Base-by-base conservation (phyloP, 2,113 vertebrate species). In the Salvelinus fontinalis region DNA sequence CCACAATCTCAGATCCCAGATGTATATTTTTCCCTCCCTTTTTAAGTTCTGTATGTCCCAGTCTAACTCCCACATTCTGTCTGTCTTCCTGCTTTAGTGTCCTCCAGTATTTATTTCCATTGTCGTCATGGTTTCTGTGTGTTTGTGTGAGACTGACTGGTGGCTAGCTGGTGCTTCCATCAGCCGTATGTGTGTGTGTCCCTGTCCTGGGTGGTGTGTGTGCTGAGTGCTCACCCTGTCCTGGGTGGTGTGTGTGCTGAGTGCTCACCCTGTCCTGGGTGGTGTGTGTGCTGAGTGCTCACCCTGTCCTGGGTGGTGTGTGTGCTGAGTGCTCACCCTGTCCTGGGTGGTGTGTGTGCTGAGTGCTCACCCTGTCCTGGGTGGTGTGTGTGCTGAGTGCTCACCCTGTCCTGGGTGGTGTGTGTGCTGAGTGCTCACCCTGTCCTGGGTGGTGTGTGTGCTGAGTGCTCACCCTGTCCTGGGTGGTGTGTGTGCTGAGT, bases 181-280 rank as follows among this genome's bases (percentile, higher is more conserved):
- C 62, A 64, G 62, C 62, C 26, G 31, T 64, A 26, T 70, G 34
- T 74, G 48, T 66, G 49, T 73, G 20, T 60, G 44, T 31, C 90
- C 92, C 88, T 93, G 92, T 93, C 92, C 34, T 93, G 89, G 94
- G 92, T 95, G 51, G 51, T 73, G 22, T 71, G 60, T 65, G 57
- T 66, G 49, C 59, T 71, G 12, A 8, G 71, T 64, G 44, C 90
- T 90, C 88, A 89, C 89, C 92, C 88, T 93, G 92, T 94, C 92
- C 31, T 93, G 89, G 93, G 92, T 95, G 51, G 51, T 73, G 22
- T 71, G 60, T 65, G 57, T 66, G 49, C 59, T 71, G 12, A 8
- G 71, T 54, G 44, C 90, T 90, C 88, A 89, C 89, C 92, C 88
- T 93, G 92, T 94, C 92, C 31, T 93, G 89, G 93, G 92, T 95